Conservation (phyloP, 2,888 invertebrate genomes). For the Leptarthrus brevirostris region DNA sequence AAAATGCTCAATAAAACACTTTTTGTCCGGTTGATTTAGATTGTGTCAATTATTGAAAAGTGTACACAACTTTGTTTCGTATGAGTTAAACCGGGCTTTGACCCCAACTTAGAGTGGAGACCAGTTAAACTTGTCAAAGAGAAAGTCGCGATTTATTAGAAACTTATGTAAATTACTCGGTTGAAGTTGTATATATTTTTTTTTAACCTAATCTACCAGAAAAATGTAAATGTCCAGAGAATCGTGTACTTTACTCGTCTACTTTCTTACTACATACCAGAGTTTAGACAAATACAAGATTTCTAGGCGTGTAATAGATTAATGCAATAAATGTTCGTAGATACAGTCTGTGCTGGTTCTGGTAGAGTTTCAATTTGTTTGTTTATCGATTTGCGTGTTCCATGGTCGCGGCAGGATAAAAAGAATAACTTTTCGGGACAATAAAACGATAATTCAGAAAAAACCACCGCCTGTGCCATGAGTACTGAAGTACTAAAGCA, state of each 20-base stretch:
- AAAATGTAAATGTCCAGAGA: constrained; percentile 33
- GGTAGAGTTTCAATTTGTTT: constrained; percentile 17
- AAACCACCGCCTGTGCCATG: constrained; percentile 7
- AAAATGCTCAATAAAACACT: constrained; percentile 20
- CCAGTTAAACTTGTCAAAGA: constrained; percentile 28
- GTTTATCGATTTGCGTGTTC: constrained; percentile 33
- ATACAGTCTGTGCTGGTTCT: background rate
- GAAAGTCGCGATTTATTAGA: constrained; percentile 48
- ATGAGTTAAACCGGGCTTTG: constrained; percentile 39
- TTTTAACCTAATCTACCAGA: constrained; percentile 24
- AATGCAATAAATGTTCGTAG: background rate
- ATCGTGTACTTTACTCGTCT: too few relatives aligned
- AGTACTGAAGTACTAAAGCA: background rate
- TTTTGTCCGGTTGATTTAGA: constrained; percentile 17
- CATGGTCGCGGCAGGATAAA: background rate
- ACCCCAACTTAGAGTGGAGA: constrained; percentile 1
- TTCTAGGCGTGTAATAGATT: too few relatives aligned
- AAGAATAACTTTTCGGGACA: constrained; percentile 15
- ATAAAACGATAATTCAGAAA: constrained; percentile 40
- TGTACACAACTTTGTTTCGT: constrained; percentile 14
- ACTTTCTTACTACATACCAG: too few relatives aligned
- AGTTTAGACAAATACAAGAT: too few relatives aligned
- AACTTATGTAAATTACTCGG: constrained; percentile 46
- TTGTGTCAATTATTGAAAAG: constrained; percentile 39
- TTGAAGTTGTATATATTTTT: too few relatives aligned